phyloP scores from a whole-genome alignment of 2,888 invertebrate species.

The Drosophila borborema region DNA sequence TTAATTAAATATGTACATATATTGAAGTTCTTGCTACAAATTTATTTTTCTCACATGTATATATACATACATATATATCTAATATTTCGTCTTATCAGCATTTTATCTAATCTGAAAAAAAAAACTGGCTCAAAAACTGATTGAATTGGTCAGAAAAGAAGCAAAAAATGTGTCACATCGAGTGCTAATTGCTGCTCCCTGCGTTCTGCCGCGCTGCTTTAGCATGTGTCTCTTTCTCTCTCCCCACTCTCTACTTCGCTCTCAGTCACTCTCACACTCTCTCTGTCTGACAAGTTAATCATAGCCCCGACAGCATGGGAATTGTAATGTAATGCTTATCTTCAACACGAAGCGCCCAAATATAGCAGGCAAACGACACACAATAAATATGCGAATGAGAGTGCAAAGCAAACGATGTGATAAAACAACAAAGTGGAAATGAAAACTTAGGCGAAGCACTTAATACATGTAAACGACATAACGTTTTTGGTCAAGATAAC shows the following conservation, averaged over 20 bases:
- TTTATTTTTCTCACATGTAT: not conserved
- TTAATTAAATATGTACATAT: not conserved
- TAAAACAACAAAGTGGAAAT: constrained; percentile 22
- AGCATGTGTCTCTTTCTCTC: constrained; percentile 1
- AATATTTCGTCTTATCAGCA: constrained; percentile 7
- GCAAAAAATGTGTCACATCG: constrained; percentile 11
- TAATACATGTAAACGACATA: constrained; percentile 42
- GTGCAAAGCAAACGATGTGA: constrained; percentile 14
- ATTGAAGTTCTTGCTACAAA: not conserved
- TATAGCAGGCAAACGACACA: constrained; percentile 24
- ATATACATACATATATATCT: not conserved
- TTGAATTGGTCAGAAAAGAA: constrained; percentile 13
- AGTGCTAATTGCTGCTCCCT: constrained; percentile 43
- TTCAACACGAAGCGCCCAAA: constrained; percentile 20
- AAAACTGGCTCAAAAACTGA: constrained; percentile 9
- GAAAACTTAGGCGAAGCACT: constrained; percentile 15
- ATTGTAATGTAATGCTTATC: constrained; percentile 39
- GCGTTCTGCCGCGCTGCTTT: constrained; percentile 25
- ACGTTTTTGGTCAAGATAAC: constrained; percentile 24
- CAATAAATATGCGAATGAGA: constrained; percentile 6
- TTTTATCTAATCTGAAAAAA: constrained; percentile 31
- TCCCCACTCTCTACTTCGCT: not conserved
- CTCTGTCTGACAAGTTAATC: constrained; percentile 34
- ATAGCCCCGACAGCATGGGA: constrained; percentile 14
- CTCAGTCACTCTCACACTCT: not conserved